Base-by-base conservation (phyloP, 2,888 invertebrate species). In the Hipparchia semele region DNA sequence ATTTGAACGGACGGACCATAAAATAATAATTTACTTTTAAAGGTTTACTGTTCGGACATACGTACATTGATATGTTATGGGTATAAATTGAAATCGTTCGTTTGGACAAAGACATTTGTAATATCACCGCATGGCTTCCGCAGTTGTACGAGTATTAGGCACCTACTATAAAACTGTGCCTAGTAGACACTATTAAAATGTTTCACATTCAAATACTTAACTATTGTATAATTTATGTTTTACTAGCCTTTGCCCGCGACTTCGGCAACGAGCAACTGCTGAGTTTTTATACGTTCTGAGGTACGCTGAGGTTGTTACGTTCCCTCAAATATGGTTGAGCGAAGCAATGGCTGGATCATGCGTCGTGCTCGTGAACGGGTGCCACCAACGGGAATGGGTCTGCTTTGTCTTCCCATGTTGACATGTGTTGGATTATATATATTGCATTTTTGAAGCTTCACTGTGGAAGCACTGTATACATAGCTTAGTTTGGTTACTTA, bases 21-120 rank as follows among this genome's bases (percentile, higher is more conserved):
- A 73, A 73, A 73, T 73, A 75, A 73, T 73, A 73, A 73, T 66
- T 64, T 73, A 73, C 64, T 75, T 68, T 73, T 65, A 73, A 75
- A 75, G 60, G 60, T 59, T 49, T 9, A 58, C 66, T 51, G 23
- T 70, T 39, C 10, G 49, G 46, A 46, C 49, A 58, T 58, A 58
- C 33, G 33, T 46, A 64, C 62, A 64, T 56, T 70, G 61, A 68
- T 60, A 73, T 70, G 59, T 73, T 70, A 73, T 54, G 53, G 49
- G 13, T 46, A 51, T 73, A 69, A 65, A 69, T 69, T 64, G 68
- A 65, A 71, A 71, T 65, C 70, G 54, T 69, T 61, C 54, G 46
- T 58, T 70, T 45, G 61, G 70, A 70, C 59, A 70, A 64, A 66
- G 59, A 51, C 66, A 59, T 68, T 46, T 71, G 67, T 62, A 54